Conservation (phyloP, 2,888 invertebrate species). For the Leptopilina myrica region DNA sequence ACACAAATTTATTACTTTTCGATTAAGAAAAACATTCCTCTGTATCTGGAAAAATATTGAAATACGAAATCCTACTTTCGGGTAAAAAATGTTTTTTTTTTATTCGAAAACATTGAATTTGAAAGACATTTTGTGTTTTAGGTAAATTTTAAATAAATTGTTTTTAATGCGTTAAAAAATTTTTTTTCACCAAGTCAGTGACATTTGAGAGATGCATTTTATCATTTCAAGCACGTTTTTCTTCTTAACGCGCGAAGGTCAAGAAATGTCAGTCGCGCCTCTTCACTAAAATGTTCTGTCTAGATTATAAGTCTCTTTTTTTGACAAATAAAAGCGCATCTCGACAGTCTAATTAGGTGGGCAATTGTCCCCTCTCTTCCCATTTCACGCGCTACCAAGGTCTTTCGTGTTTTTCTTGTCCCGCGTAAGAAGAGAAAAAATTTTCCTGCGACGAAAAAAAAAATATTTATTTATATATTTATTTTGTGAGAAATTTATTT, state of each 20-base stretch:
- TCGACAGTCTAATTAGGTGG: constrained; percentile 2
- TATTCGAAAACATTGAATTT: no score
- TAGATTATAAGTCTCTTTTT: constrained; percentile 9
- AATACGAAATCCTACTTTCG: no score
- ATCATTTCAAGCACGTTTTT: constrained; percentile 4
- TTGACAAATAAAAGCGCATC: constrained; percentile 29
- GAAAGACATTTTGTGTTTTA: no score
- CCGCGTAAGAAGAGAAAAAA: no score
- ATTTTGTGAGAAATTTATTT: constrained; percentile 6
- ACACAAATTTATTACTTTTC: no score
- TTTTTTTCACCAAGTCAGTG: neutral
- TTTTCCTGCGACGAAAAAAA: neutral
- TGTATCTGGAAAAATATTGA: no score
- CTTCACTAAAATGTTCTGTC: neutral
- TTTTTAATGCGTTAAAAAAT: no score
- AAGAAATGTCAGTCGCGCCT: neutral
- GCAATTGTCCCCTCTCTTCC: neutral
- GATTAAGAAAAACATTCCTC: no score
- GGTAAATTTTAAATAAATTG: no score
- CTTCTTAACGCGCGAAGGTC: neutral
- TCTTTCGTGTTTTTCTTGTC: no score
- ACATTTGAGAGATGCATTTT: neutral
- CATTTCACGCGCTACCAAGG: no score
- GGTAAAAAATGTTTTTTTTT: no score
- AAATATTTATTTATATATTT: neutral